Base-by-base conservation (phyloP, 2,888 invertebrate species). In the Drepana falcataria region DNA sequence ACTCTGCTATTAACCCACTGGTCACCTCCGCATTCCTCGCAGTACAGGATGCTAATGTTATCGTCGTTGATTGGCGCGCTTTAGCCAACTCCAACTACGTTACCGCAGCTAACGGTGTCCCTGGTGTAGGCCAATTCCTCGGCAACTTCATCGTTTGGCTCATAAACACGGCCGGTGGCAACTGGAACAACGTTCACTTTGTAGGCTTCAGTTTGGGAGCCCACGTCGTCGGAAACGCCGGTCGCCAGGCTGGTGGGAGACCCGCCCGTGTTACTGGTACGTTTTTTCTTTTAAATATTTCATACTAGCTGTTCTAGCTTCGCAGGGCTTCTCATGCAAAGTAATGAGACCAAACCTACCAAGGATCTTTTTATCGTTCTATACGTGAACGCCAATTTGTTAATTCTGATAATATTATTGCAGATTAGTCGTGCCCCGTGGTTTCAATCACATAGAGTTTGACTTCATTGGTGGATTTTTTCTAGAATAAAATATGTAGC, bases 151-250 rank as follows among this genome's bases (percentile, higher is more conserved):
- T 89, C 3, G 62, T 68, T 9, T 85, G 82, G 81, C 75, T 88
- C 35, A 69, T 81, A 54, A 75, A 71, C 53, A 81, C 63, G 0
- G 74, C 69, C 3, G 87, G 87, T 35, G 83, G 82, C 5, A 77
- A 81, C 63, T 84, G 81, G 79, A 77, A 79, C 59, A 79, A 79
- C 41, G 69, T 88, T 1, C 89, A 90, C 59, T 63, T 89, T 35
- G 73, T 87, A 35, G 89, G 89, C 35, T 81, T 80, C 75, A 88
- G 89, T 66, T 77, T 88, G 59, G 89, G 89, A 3, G 88, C 87
- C 59, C 88, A 88, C 57, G 67, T 86, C 4, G 84, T 84, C 0
- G 88, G 87, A 2, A 77, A 69, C 35, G 83, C 83, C 55, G 86
- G 87, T 2, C 81, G 85, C 3, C 59, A 59, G 1, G 66, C 73